Conservation (phyloP, 2,888 invertebrate species). For the Heliconius ethilla region DNA sequence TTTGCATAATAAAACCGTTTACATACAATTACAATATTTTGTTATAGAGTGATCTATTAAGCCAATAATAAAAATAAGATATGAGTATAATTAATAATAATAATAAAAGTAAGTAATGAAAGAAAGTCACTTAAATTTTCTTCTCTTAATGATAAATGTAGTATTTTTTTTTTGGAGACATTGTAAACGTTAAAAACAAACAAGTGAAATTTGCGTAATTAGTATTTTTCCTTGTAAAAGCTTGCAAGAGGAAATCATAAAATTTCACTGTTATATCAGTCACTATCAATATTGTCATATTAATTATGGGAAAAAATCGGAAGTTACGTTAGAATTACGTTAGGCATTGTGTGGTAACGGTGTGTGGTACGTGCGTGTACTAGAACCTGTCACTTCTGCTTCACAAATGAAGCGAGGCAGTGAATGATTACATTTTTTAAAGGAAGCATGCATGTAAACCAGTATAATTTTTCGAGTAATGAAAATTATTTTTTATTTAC, state of each 20-base stretch:
- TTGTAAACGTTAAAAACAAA: no score
- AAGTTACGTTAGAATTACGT: constrained; percentile 40
- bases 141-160: no score
- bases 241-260: neutral
- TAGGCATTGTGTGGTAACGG: constrained; percentile 36
- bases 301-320: constrained; percentile 54
- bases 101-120: neutral
- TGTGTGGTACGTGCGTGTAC: constrained; percentile 18
- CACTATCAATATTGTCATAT: constrained; percentile 39
- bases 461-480: no score
- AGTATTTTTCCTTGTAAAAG: neutral
- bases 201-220: no score
- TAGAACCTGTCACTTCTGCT: constrained; percentile 16
- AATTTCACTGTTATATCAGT: constrained; percentile 31
- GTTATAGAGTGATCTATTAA: neutral
- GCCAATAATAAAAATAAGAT: neutral
- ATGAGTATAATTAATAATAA: neutral
- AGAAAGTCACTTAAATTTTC: no score
- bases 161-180: no score
- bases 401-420: neutral
- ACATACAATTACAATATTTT: constrained; percentile 2
- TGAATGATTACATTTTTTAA: neutral
- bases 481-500: no score
- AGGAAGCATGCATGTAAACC: neutral
- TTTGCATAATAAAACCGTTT: constrained; percentile 5